Conservation (phyloP, 2,797 vertebrate genomes). For the Pipistrellus pipistrellus region DNA sequence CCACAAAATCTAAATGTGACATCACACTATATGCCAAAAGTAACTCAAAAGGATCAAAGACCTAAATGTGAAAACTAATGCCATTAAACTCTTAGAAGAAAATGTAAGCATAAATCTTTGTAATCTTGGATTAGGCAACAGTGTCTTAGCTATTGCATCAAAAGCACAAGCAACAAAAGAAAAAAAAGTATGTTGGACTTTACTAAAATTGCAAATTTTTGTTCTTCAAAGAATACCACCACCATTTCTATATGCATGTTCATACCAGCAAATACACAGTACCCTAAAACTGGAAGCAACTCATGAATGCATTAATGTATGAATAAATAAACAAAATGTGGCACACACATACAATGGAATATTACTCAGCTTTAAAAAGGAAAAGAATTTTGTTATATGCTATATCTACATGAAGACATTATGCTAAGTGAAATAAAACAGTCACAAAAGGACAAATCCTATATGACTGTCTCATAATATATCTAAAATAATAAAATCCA, state of each 20-base stretch:
- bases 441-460: not conserved
- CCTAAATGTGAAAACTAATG: not conserved
- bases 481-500: not conserved
- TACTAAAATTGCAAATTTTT: slow-evolving; percentile 2
- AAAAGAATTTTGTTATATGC: not conserved
- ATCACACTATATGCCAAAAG: not conserved
- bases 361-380: not conserved
- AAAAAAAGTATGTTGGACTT: not conserved
- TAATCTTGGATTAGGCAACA: not conserved
- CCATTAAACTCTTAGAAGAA: not conserved
- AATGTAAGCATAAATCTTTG: not conserved
- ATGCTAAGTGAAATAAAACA: not conserved
- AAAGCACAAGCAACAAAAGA: slow-evolving; percentile 5
- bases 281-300: not conserved
- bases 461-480: not conserved
- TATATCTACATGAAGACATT: not conserved
- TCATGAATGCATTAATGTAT: not conserved
- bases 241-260: not conserved
- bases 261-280: not conserved
- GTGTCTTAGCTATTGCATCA: not conserved
- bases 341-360: not conserved
- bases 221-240: slow-evolving; percentile 19
- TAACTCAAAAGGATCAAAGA: slow-evolving; percentile 52
- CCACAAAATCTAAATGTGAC: not conserved
- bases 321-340: not conserved